phyloP scores from a whole-genome alignment of 2,797 vertebrate species.

The Lepus townsendii region DNA sequence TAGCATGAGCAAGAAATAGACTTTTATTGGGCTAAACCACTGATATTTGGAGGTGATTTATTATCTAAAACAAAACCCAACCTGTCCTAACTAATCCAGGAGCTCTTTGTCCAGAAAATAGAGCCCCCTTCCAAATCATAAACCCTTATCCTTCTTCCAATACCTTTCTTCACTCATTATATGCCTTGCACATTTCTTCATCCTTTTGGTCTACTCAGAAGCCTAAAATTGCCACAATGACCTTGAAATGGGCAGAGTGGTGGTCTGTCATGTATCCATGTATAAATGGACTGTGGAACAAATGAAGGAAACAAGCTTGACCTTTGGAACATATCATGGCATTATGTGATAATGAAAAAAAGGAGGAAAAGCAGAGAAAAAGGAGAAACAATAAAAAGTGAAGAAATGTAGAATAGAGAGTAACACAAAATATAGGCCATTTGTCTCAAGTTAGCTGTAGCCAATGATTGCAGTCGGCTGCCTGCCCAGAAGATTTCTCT shows the following conservation, averaged over 20 bases:
- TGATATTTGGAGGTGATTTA: conserved; percentile 59
- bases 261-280: background rate
- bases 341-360: background rate
- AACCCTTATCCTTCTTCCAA: conserved; percentile 57
- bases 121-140: conserved; percentile 39
- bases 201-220: conserved; percentile 2
- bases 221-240: conserved; percentile 40
- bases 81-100: conserved; percentile 61
- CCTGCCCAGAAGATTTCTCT: background rate
- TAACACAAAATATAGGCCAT: background rate
- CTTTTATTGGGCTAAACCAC: conserved; percentile 7
- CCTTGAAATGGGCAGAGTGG: background rate
- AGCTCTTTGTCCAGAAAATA: conserved; percentile 68
- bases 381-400: conserved; percentile 4
- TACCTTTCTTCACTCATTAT: conserved; percentile 56
- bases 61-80: conserved; percentile 53
- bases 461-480: background rate
- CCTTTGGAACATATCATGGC: background rate
- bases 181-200: background rate
- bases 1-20: conserved; percentile 41
- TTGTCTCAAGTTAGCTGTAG: background rate
- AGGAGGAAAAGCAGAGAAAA: background rate
- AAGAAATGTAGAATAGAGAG: background rate
- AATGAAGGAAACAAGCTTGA: background rate
- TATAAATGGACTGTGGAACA: background rate